Evolutionary conservation across 1,140 invertebrate species (phyloP), one percentile per base, ranked within the genome.

Genomic region (Euwallacea similis): DNA sequence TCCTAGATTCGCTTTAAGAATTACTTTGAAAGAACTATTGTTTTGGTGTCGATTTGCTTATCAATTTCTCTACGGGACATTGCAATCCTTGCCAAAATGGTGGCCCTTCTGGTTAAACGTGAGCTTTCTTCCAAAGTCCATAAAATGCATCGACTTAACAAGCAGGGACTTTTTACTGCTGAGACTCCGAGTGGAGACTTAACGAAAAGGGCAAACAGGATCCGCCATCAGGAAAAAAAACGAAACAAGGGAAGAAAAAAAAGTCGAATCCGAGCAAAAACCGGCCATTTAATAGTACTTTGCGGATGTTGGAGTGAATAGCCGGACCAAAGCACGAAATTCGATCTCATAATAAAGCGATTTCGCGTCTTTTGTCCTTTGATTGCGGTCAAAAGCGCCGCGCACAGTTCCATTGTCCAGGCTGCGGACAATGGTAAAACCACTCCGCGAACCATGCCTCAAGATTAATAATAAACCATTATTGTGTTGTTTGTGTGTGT

Each of bases 221-320:
- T 68, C 58, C 44, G 43, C 56, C n/a, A 54, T 11, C 21, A 13
- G 42, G 58, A 66, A 55, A 55, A 66, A 16, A 43, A 46, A 33
- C 13, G 21, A 66, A 58, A 58, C 41, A 55, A 58, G 8, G 54
- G 58, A 11, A 13, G 13, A 58, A 67, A 67, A 66, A 54, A 54
- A 42, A 21, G 50, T n/a, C 13, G 41, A 41, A 66, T 58, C 56
- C 66, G 55, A 43, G 66, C 66, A 59, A 68, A 66, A 68, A 68
- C 66, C 66, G 66, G 66, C 67, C 67, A 69, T 69, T 69, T 69
- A 69, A 69, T 69, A 54, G 67, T 69, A 69, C 59, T 62, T 69
- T 69, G 67, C 67, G 67, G 67, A 69, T 69, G 67, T 69, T 62
- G 67, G 47, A 42, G 46, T 69, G 67, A 69, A 69, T 69, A 55